A percentile compares a stretch with the other conserved stretches of the same genome.
phyloP scores from a whole-genome alignment of 2,797 vertebrate genomes.

The Phoebastria nigripes region DNA sequence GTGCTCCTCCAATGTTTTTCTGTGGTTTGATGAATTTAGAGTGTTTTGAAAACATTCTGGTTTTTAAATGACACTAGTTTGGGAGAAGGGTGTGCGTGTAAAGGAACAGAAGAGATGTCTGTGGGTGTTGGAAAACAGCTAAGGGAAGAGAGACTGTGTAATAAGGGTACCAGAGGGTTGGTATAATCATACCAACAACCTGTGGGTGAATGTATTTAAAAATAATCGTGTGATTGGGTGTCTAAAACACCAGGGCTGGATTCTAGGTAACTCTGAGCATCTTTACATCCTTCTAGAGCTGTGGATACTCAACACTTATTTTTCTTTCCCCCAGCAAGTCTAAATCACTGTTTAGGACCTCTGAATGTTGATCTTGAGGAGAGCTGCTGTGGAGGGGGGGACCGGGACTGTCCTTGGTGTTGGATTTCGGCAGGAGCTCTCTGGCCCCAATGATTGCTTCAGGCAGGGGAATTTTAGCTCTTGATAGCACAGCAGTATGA shows the following conservation, averaged over 20 bases:
- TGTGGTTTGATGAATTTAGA: neutral
- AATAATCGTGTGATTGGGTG: neutral
- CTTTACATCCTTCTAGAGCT: neutral
- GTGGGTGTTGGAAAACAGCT: neutral
- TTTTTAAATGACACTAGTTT: neutral
- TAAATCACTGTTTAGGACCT: neutral
- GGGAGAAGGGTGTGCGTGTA: neutral
- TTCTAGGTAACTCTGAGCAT: neutral
- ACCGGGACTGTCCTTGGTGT: neutral
- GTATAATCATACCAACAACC: neutral
- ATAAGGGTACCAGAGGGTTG: neutral
- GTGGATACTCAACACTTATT: neutral
- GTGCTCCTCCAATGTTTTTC: neutral
- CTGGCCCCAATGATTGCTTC: neutral
- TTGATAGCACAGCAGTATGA: neutral
- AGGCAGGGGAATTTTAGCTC: neutral
- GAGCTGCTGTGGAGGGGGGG: accelerated
- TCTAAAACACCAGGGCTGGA: neutral
- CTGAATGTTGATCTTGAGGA: neutral
- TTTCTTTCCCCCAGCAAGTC: neutral
- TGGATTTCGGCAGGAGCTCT: neutral
- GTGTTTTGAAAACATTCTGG: neutral
- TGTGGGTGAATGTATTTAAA: neutral
- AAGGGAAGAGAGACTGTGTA: neutral
- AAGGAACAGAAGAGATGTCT: neutral